Evolutionary conservation across 2,888 invertebrate species (phyloP), one percentile per base, ranked within the genome.

Genomic region (Drosophila limbata): DNA sequence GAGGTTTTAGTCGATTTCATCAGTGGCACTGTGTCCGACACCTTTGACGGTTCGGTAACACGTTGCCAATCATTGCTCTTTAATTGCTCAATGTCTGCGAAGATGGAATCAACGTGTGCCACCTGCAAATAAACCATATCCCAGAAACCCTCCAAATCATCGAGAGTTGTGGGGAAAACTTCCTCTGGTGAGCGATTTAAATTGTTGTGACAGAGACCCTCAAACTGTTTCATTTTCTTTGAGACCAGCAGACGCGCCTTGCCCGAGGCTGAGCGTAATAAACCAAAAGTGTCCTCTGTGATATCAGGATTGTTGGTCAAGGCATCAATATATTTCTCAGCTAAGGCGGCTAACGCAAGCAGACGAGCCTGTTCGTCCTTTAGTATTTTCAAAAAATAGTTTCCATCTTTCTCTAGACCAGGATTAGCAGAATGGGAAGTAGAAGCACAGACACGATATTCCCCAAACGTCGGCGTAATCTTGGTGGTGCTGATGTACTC

Each of bases 91-190:
- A 97, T 94, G 67, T 96, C 95, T 13, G 94, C 94, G 91, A 97
- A 97, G 79, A 97, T 93, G 4, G 95, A 94, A 90, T 97, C 95
- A 59, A 98, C 95, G 89, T 98, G 96, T 69, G 95, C 95, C 19
- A 98, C 96, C 93, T 98, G 98, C 52, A 98, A 94, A 92, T 96
- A 95, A 31, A 98, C 97, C 98, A 99, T 98, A 92, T 99, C 98
- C 98, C 98, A 99, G 93, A 99, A 99, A 0, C 98, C 99, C 87
- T 97, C 97, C 73, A 99, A 93, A 92, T 99, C 99, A 84, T 96
- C 96, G 77, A 95, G 93, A 0, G 97, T 98, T 8, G 98, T 98
- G 9, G 96, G 97, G 93, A 97, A 98, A 71, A 95, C 96, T 90
- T 97, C 97, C 73, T 95, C 96, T 25, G 94, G 94, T 4, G 94